Percentiles rank a stretch among this genome's conserved stretches.
These are phyloP conservation scores for Dynastes maya DNA, from an alignment of 2,888 invertebrate species.

Conservation along the genomic window DNA sequence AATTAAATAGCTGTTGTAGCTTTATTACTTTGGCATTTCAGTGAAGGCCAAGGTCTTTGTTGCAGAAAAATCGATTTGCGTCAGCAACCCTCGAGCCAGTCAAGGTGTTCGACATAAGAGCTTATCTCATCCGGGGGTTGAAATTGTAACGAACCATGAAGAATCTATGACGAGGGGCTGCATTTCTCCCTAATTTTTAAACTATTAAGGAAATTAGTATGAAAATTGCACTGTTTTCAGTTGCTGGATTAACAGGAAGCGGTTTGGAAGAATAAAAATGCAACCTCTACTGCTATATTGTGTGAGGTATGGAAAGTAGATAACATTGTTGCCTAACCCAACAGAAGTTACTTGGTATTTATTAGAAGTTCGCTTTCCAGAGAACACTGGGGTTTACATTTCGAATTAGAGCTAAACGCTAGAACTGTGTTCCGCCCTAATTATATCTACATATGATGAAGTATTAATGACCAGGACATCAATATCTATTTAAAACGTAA, in stretches of 20 bases:
- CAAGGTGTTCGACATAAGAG: slow-evolving; percentile 58
- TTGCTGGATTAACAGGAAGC: slow-evolving; percentile 28
- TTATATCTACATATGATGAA: too few relatives aligned
- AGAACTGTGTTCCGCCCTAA: too few relatives aligned
- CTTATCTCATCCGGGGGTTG: slow-evolving; percentile 56
- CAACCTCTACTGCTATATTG: too few relatives aligned
- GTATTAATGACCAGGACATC: too few relatives aligned
- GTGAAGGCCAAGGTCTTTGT: slow-evolving; percentile 12
- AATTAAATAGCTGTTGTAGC: not conserved
- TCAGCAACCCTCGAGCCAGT: slow-evolving; percentile 54
- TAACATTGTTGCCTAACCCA: too few relatives aligned
- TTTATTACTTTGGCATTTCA: slow-evolving; percentile 20
- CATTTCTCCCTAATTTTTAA: slow-evolving; percentile 57
- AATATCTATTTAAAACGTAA: too few relatives aligned
- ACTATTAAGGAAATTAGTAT: slow-evolving; percentile 58
- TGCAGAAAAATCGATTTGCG: slow-evolving; percentile 55
- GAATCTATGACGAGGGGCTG: slow-evolving; percentile 50
- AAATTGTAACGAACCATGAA: slow-evolving; percentile 58
- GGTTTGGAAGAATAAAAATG: not conserved
- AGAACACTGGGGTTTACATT: too few relatives aligned
- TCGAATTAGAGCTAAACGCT: too few relatives aligned
- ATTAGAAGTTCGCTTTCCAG: too few relatives aligned
- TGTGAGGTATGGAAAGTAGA: too few relatives aligned
- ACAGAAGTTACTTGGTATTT: too few relatives aligned
- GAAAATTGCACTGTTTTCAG: slow-evolving; percentile 46